Evolutionary conservation across 1,140 invertebrate species (phyloP), one percentile per base, ranked within the genome.

Genomic region (Listronotus bonariensis): DNA sequence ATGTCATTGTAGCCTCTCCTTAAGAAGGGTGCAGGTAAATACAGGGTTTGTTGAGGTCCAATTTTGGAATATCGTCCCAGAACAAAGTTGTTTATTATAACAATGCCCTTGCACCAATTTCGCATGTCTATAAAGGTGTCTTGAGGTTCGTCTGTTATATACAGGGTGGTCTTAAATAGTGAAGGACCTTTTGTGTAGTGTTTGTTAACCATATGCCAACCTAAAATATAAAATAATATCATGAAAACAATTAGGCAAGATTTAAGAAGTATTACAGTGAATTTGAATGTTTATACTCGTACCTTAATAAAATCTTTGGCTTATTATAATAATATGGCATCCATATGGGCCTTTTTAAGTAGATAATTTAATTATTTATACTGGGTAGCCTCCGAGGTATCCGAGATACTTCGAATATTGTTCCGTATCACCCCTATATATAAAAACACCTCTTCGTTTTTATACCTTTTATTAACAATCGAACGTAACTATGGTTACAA

Each of bases 71-170:
- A 88, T 52, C 87, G 72, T 10, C 86, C 87, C 48, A 89, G 68
- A 67, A 87, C 85, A 68, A 86, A 84, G 8, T 84, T 85, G 77
- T 89, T 89, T 0, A 89, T 67, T 61, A 88, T 82, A 14, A 86
- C 85, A 48, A 86, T 77, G 7, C 87, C 87, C 76, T 82, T 83
- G n/a, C 71, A 71, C 83, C 83, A 84, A 5, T 68, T 69, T 11
- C 69, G 61, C 76, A 82, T 79, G 64, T 82, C 79, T 9, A 82
- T 66, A 20, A 60, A 76, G 9, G 74, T 75, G 62, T 77, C 74
- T 17, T 54, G 17, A 0, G 65, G 48, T 10, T 65, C 48, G 1
- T 68, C 64, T 6, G 59, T 49, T 38, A 72, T 42, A 10, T 36
- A 51, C 34, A 76, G 65, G 17, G 62, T 74, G 0, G 65, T 68